Evolutionary conservation across 2,797 vertebrate species (phyloP), one percentile per base, ranked within the genome.

Genomic region (Amphiprion clarkii): DNA sequence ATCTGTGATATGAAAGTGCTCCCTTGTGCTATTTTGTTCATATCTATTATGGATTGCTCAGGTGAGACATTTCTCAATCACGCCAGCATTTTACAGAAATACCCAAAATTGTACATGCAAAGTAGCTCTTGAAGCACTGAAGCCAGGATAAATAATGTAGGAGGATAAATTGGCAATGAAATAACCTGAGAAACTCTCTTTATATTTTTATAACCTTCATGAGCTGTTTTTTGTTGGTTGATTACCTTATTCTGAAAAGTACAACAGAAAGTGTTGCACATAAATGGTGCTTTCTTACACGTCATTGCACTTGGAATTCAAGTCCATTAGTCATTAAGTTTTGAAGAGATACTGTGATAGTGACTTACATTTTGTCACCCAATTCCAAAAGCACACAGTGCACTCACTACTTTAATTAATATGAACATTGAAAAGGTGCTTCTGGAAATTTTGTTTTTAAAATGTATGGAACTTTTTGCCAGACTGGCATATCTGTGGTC

Each of bases 41-140:
- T 46, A 74, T 81, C 13, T 73, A 65, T 79, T 54, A 77, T 81
- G 25, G 19, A 65, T 65, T n/a, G 2, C 12, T 62, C 5, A 42
- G 36, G 33, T 54, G 17, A 71, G 36, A 56, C 44, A 51, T 65
- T 58, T 61, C 59, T 66, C 31, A 72, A 44, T 75, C 54, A 53
- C 0, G 13, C 6, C 42, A 68, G 31, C 19, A 19, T 61, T 51
- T 67, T 64, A 3, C 5, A 69, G 29, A 11, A n/a, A 52, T 13
- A 48, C 17, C 3, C 1, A 23, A 17, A 19, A 21, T 61, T 19
- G 53, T 10, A 54, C 56, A 40, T n/a, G 19, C 7, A 9, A 56
- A 10, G 19, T 21, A 56, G 46, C 12, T 54, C 16, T 3, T 7
- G 29, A n/a, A 39, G 11, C 25, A 57, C 39, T 40, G 55, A 57